Percentiles rank a stretch among this genome's conserved stretches.
phyloP scores from a whole-genome alignment of 2,797 vertebrate genomes.

The Paramormyrops hopkinsi region DNA sequence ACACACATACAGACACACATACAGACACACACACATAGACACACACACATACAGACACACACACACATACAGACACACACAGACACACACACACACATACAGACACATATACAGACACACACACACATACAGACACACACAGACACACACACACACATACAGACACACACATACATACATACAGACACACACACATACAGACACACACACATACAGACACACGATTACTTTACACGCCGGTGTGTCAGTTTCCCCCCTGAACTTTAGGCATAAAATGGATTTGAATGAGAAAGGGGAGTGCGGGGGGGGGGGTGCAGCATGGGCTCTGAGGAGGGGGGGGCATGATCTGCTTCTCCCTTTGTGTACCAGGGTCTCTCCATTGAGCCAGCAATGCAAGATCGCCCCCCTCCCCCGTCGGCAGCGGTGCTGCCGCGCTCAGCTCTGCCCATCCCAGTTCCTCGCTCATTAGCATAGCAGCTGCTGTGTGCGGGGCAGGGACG shows the following conservation, averaged over 20 bases:
- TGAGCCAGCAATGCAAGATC: conserved; percentile 66
- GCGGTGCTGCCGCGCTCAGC: conserved; percentile 44
- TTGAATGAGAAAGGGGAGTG: conserved; percentile 81
- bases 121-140: conserved; percentile 19
- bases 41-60: conserved; percentile 11
- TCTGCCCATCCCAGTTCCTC: conserved; percentile 23
- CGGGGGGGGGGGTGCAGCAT: conserved; percentile 37
- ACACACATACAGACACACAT: conserved; percentile 25
- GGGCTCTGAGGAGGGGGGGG: conserved; percentile 14
- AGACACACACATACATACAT: conserved; percentile 14
- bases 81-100: not conserved
- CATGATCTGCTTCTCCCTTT: conserved; percentile 50
- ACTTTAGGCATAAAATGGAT: conserved; percentile 80
- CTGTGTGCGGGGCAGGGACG: conserved; percentile 66
- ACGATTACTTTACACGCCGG: conserved; percentile 73
- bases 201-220: conserved; percentile 38
- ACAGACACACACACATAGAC: conserved; percentile 37
- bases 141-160: conserved; percentile 19
- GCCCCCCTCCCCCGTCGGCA: conserved; percentile 48
- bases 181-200: conserved; percentile 21
- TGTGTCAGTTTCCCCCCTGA: conserved; percentile 68
- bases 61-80: not conserved
- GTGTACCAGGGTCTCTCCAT: conserved; percentile 69
- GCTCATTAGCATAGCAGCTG: conserved; percentile 97
- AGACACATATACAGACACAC: conserved; percentile 12